A percentile compares a stretch with the other conserved stretches of the same genome.
Evolutionary conservation across 2,113 vertebrate species (phyloP).

Genomic region (Rhinopomastus cyanomelas): DNA sequence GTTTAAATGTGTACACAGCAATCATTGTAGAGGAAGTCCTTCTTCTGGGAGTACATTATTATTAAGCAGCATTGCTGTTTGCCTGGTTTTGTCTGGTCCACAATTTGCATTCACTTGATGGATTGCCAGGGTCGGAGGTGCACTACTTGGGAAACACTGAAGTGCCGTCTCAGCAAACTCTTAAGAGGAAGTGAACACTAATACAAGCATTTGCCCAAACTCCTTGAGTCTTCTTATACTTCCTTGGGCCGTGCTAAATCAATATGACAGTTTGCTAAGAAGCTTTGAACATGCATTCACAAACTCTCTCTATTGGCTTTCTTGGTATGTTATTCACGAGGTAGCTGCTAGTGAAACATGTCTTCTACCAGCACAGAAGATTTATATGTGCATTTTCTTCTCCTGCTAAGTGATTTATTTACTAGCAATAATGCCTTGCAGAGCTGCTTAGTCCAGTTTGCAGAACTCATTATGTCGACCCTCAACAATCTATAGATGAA

Average conservation of each 20-base stretch:
- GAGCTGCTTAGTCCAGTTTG: conserved; percentile 60
- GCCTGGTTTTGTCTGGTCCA: conserved; percentile 82
- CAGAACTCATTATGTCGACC: conserved; percentile 63
- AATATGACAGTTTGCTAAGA: conserved; percentile 79
- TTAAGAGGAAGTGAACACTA: conserved; percentile 76
- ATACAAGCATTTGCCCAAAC: conserved; percentile 77
- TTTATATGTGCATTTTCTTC: conserved; percentile 66
- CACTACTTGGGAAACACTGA: conserved; percentile 80
- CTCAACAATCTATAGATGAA: conserved; percentile 37
- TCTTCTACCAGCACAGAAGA: conserved; percentile 50
- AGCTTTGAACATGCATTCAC: conserved; percentile 69
- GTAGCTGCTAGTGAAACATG: conserved; percentile 47
- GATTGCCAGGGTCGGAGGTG: conserved; percentile 84
- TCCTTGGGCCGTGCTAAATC: conserved; percentile 75
- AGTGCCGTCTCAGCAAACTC: conserved; percentile 82
- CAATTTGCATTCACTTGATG: conserved; percentile 83
- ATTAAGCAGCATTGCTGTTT: conserved; percentile 79
- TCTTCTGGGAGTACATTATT: conserved; percentile 75
- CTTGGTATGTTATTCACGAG: conserved; percentile 46
- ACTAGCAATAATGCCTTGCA: conserved; percentile 67
- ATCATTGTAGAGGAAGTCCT: conserved; percentile 75
- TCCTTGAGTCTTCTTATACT: conserved; percentile 73
- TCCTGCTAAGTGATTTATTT: conserved; percentile 69
- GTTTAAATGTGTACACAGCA: conserved; percentile 78
- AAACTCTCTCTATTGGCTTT: conserved; percentile 64